phyloP scores from a whole-genome alignment of 2,888 invertebrate genomes.

The Conomelus anceps region DNA sequence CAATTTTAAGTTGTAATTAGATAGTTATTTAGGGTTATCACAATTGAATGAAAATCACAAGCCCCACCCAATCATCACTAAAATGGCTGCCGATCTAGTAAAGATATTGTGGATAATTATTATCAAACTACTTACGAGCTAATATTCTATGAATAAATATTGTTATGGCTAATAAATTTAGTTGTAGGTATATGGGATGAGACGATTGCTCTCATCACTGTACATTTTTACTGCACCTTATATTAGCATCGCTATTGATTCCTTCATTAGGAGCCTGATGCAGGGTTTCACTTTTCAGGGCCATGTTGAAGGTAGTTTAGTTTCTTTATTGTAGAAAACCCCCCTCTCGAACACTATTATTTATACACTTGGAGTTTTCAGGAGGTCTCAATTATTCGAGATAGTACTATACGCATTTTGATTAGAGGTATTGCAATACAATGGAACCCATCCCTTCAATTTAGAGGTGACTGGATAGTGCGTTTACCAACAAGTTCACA shows the following conservation, averaged over 20 bases:
- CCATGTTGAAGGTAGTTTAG: constrained; percentile 25
- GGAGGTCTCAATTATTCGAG: background rate
- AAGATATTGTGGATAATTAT: too few relatives aligned
- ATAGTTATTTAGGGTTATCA: background rate
- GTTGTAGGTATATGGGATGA: background rate
- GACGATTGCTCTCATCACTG: background rate
- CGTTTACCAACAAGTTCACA: background rate
- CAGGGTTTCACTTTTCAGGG: constrained; percentile 32
- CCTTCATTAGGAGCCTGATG: background rate
- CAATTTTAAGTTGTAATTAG: background rate
- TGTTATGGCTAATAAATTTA: background rate
- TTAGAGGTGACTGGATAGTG: background rate
- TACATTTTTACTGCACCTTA: background rate
- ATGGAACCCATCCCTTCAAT: background rate
- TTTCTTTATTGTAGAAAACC: background rate
- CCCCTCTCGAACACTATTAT: constrained; percentile 10
- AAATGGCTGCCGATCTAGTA: background rate
- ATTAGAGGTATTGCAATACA: background rate
- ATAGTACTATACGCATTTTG: background rate
- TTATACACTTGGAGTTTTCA: background rate
- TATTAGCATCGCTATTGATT: background rate
- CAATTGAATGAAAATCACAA: background rate
- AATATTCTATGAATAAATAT: background rate
- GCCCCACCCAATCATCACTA: background rate
- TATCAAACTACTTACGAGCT: background rate